Base-by-base conservation (phyloP, 2,888 invertebrate genomes). In the Antheraea yamamai region DNA sequence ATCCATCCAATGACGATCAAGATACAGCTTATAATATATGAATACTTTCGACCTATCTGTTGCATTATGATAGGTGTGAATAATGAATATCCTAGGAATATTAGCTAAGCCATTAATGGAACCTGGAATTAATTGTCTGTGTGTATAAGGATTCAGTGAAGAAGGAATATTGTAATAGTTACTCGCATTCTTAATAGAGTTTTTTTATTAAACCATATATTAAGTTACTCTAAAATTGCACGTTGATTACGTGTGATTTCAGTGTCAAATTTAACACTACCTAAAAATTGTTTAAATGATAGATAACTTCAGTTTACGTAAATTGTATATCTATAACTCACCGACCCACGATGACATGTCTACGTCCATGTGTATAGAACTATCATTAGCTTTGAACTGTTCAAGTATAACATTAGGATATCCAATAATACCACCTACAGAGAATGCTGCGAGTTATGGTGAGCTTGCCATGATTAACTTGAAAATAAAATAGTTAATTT, bases 281-380 rank as follows among this genome's bases (percentile, higher is more conserved):
- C 7, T 7, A n/a, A n/a, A 39, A 39, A 39, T 39, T 39, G 7
- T 39, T 39, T 39, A 39, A 7, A 39, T 39, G 7, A 39, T 7
- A 12, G 8, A 4, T 7, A 51, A 51, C 16, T 14, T 14, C 51
- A 51, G 12, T 51, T 47, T 47, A 47, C 10, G 47, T 6, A 47
- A 14, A 2, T 10, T 4, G 51, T 14, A 51, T 10, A 51, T 51
- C 12, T 51, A 51, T 51, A 51, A 51, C 51, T 51, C 16, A 83
- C 83, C 83, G n/a, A 83, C 80, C 83, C 83, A 83, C 7, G 83
- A 79, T 16, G 78, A 76, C 2, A 79, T 81, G 12, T 81, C 76
- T 73, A 83, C 73, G 39, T 83, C 81, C 7, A 81, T 72, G 7
- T 78, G 75, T 74, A 83, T 80, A 7, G 77, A 75, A 12, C 76